phyloP scores from a whole-genome alignment of 2,797 vertebrate genomes.

The Pangasius djambal region DNA sequence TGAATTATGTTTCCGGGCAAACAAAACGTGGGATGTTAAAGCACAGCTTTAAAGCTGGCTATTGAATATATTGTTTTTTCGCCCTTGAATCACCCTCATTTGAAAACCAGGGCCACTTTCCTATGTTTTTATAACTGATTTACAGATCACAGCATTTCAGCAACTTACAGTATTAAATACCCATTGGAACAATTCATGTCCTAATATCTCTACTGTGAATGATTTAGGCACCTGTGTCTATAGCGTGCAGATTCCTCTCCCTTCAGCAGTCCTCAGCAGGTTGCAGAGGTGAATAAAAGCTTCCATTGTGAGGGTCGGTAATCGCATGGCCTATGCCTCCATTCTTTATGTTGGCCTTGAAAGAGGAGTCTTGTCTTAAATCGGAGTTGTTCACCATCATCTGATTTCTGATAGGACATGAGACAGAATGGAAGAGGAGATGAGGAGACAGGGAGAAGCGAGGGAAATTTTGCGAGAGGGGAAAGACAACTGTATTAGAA shows the following conservation, averaged over 20 bases:
- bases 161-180: not conserved
- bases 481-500: constrained; percentile 48
- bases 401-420: constrained; percentile 58
- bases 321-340: constrained; percentile 60
- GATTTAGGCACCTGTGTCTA: constrained; percentile 28
- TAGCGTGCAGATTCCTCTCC: constrained; percentile 47
- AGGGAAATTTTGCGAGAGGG: constrained; percentile 34
- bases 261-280: constrained; percentile 48
- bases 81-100: not conserved
- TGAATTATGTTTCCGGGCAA: not conserved
- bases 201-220: constrained; percentile 8
- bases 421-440: constrained; percentile 51
- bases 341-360: constrained; percentile 62
- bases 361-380: constrained; percentile 66
- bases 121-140: not conserved
- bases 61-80: not conserved
- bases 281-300: constrained; percentile 65
- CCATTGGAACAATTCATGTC: not conserved
- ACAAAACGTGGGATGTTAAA: not conserved
- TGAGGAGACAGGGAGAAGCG: constrained; percentile 50
- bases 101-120: not conserved
- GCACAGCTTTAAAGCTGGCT: not conserved
- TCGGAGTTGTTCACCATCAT: constrained; percentile 56
- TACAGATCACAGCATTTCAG: not conserved
- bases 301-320: constrained; percentile 66